Base-by-base conservation (phyloP, 1,140 invertebrate genomes). In the Papilio helenus region DNA sequence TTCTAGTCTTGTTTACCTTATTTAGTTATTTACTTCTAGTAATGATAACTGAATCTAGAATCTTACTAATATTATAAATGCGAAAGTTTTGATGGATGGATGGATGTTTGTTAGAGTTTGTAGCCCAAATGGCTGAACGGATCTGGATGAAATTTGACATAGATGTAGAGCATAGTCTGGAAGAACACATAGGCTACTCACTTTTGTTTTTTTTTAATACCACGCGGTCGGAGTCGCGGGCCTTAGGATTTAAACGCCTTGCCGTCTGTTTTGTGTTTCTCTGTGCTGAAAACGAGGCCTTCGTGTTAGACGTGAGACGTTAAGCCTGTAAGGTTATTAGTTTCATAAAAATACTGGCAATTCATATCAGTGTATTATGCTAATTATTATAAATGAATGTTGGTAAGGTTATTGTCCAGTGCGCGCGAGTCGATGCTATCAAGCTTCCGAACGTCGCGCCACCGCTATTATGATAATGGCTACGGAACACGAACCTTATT, bases 371-470 rank as follows among this genome's bases (percentile, higher is more conserved):
- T 78, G 58, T 80, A 82, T 85, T 85, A 87, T 83, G 81, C 72
- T 85, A 86, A 87, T 87, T 85, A 88, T 85, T 86, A 85, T 87
- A 84, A 90, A 91, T 92, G 85, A 90, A 89, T 86, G 86, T 83
- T 84, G 79, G 82, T 89, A 87, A 92, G 88, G 91, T 91, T 91
- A 92, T 93, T 93, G 91, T 93, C 91, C 91, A 93, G 85, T 87
- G 89, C 85, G 88, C 90, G 90, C 90, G 89, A 92, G 92, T 85
- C 86, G 91, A 93, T 93, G 86, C 83, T 93, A 93, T 93, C 91
- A 87, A 73, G 84, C 76, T 92, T 91, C 88, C 90, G 86, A 89
- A 86, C 89, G 91, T 93, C 91, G 91, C 90, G 89, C 89, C 91
- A 87, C 65, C 82, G 81, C 85, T 87, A 87, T 91, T 92, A 91